Percentiles rank a stretch among this genome's conserved stretches.
Conservation (phyloP, 2,113 vertebrate species). For the Miniopterus natalensis region DNA sequence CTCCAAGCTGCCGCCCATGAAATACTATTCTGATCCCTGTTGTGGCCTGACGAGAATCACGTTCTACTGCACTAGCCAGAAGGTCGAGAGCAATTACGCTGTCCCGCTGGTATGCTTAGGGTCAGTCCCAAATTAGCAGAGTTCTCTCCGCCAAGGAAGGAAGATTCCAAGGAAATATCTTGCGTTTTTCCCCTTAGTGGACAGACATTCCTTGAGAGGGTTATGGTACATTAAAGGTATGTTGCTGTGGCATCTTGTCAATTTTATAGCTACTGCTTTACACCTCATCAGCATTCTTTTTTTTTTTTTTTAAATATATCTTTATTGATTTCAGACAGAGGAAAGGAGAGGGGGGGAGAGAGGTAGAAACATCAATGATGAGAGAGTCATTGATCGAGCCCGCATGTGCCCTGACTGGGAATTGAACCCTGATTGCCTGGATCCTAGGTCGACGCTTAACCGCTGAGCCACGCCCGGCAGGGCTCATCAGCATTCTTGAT, state of each 20-base stretch:
- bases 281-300: neutral
- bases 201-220: neutral
- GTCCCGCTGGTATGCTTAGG: neutral
- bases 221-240: neutral
- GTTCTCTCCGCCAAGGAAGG: neutral
- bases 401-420: too few relatives aligned
- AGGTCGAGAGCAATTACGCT: neutral
- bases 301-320: too few relatives aligned
- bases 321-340: too few relatives aligned
- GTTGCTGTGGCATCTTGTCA: slow-evolving; percentile 30
- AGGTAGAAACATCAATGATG: too few relatives aligned
- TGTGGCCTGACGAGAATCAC: neutral
- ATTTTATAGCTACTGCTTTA: slow-evolving; percentile 17
- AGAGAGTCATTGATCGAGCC: too few relatives aligned
- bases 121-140: neutral
- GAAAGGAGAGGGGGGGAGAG: too few relatives aligned
- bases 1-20: neutral
- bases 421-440: too few relatives aligned
- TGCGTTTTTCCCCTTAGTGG: neutral
- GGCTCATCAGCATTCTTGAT: neutral
- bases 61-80: neutral
- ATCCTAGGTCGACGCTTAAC: too few relatives aligned
- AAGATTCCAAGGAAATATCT: neutral
- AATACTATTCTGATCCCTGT: neutral
- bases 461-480: too few relatives aligned